Evolutionary conservation across 2,888 invertebrate genomes (phyloP).

Genomic region (Dryomyza anilis): DNA sequence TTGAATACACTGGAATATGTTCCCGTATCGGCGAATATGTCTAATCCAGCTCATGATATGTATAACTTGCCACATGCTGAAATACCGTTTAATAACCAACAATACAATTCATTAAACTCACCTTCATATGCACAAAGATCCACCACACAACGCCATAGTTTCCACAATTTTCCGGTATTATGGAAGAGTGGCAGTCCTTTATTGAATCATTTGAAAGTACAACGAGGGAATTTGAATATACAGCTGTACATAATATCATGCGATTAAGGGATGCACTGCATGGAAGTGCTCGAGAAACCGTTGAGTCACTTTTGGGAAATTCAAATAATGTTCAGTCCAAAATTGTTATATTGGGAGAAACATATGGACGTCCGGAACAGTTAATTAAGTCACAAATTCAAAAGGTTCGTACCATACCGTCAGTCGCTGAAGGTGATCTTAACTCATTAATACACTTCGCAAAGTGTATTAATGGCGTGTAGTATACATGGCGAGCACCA

Average conservation of each 20-base stretch:
- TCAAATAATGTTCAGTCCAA: background rate
- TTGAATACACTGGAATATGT: too few species aligned
- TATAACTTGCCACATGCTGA: too few species aligned
- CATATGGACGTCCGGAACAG: too few species aligned
- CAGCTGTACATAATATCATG: conserved; percentile 16
- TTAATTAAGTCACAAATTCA: conserved; percentile 15
- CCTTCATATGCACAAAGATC: too few species aligned
- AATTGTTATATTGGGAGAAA: background rate
- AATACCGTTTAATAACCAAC: too few species aligned
- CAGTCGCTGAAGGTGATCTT: background rate
- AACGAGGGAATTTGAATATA: conserved; percentile 14
- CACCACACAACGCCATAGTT: background rate
- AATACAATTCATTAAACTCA: too few species aligned
- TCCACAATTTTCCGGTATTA: conserved; percentile 24
- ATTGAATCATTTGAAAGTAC: conserved; percentile 11
- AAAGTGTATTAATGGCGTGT: conserved; percentile 18
- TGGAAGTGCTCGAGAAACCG: background rate
- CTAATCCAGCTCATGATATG: too few species aligned
- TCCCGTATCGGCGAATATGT: too few species aligned
- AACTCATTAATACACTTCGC: conserved; percentile 14
- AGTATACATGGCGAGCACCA: conserved; percentile 19
- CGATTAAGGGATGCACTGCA: conserved; percentile 1
- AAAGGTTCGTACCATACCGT: background rate
- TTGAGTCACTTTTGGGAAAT: background rate
- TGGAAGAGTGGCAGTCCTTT: conserved; percentile 30